Percentiles rank a stretch among this genome's conserved stretches.
Conservation (phyloP, 2,797 vertebrate species). For the Dipus sagitta region DNA sequence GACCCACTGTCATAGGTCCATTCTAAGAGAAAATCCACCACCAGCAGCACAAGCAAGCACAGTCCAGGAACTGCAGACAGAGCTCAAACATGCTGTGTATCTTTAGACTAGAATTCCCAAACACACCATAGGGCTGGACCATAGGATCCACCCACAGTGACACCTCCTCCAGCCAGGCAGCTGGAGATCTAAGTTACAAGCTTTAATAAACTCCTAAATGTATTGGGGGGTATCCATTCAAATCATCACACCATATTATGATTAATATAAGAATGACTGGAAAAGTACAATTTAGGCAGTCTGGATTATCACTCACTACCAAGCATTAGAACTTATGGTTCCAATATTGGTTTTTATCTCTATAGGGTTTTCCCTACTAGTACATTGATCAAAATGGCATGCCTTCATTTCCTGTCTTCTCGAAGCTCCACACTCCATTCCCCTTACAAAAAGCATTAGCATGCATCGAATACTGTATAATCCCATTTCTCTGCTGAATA, state of each 20-base stretch:
- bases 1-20: too few species aligned
- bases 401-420: neutral
- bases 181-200: too few species aligned
- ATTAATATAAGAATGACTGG: neutral
- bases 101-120: too few species aligned
- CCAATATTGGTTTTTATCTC: slow-evolving; percentile 14
- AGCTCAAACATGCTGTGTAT: too few species aligned
- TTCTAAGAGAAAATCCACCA: too few species aligned
- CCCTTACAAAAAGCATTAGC: neutral
- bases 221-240: too few species aligned
- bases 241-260: neutral
- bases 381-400: neutral
- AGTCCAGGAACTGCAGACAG: too few species aligned
- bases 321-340: neutral
- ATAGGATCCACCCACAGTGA: too few species aligned
- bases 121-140: too few species aligned
- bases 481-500: neutral
- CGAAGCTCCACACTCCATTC: neutral
- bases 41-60: too few species aligned
- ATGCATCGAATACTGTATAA: neutral
- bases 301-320: neutral
- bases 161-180: too few species aligned
- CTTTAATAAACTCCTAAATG: too few species aligned
- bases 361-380: neutral
- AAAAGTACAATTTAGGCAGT: neutral